These are phyloP conservation scores for Ageneiosus marmoratus DNA, from an alignment of 2,113 vertebrate species.

Conservation along the genomic window DNA sequence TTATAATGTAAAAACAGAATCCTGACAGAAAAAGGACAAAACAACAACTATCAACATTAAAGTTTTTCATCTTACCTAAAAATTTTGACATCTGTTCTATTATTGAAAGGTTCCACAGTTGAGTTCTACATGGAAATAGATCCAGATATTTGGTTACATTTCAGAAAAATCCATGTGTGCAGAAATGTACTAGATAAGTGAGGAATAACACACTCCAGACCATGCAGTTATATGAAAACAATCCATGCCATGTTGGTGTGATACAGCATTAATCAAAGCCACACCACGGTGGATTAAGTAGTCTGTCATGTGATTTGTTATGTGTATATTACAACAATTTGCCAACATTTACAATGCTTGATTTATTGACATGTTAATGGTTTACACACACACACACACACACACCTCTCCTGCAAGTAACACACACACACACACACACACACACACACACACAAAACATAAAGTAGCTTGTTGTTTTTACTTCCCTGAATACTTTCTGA, in stretches of 20 bases:
- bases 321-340: background rate
- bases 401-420: background rate
- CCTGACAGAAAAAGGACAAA: background rate
- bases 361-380: background rate
- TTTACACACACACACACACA: no score
- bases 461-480: background rate
- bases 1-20: no score
- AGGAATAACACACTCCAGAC: background rate
- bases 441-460: no score
- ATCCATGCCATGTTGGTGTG: background rate
- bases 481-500: no score
- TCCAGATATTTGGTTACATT: background rate
- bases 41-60: background rate
- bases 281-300: background rate
- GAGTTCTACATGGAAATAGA: constrained; percentile 28
- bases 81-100: constrained; percentile 27
- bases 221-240: background rate
- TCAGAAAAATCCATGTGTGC: background rate
- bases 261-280: background rate
- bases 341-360: background rate
- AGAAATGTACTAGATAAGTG: background rate
- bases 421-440: no score
- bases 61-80: constrained; percentile 32
- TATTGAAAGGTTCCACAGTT: background rate
- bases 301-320: background rate